A percentile compares a stretch with the other conserved stretches of the same genome.
phyloP scores from a whole-genome alignment of 2,888 invertebrate species.

The Rotaria sp. region DNA sequence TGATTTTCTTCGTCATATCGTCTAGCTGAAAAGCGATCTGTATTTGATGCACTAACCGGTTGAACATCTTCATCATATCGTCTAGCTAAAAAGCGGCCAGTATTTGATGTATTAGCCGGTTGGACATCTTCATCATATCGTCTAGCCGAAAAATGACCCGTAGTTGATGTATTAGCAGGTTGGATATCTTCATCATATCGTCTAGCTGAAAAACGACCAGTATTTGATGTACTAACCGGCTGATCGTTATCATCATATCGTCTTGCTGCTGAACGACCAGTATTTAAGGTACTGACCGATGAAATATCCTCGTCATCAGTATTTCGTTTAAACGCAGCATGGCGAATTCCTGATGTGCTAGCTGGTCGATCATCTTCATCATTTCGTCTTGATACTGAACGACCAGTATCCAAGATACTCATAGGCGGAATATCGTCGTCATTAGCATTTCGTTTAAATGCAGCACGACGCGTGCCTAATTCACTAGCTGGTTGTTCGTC shows the following conservation, averaged over 20 bases:
- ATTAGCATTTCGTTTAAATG: neutral
- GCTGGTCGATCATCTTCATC: neutral
- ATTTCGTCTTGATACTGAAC: neutral
- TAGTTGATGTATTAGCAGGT: too few species aligned
- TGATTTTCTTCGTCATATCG: neutral
- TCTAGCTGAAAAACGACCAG: neutral
- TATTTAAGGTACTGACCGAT: too few species aligned
- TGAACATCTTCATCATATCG: too few species aligned
- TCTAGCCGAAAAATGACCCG: neutral
- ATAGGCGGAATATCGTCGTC: neutral
- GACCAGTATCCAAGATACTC: neutral
- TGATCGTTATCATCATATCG: too few species aligned
- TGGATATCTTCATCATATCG: too few species aligned
- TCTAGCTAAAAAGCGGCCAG: neutral
- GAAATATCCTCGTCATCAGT: too few species aligned
- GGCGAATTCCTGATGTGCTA: too few species aligned
- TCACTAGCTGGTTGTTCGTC: neutral
- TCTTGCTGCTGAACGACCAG: too few species aligned
- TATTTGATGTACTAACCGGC: neutral
- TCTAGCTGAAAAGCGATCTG: neutral
- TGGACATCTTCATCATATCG: neutral
- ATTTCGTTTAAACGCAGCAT: too few species aligned
- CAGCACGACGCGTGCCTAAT: neutral
- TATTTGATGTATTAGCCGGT: neutral
- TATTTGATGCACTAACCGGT: too few species aligned